phyloP scores from a whole-genome alignment of 2,797 vertebrate species.

The Spinibarbus caldwelli region DNA sequence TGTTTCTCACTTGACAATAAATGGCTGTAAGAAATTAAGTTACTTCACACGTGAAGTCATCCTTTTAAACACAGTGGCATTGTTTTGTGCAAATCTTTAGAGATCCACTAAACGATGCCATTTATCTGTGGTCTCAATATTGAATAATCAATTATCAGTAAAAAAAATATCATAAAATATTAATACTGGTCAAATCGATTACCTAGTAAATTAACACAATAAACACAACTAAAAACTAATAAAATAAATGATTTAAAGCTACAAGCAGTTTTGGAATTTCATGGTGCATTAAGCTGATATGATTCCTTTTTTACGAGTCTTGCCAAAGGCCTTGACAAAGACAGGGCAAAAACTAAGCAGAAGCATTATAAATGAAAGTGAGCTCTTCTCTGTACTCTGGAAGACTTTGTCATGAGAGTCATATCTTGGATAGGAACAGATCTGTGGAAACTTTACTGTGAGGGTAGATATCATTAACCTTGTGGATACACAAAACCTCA shows the following conservation, averaged over 20 bases:
- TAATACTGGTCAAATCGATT: not conserved
- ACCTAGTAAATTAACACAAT: not conserved
- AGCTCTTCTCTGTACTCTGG: slow-evolving; percentile 26
- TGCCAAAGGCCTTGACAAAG: slow-evolving; percentile 17
- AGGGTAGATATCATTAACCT: slow-evolving; percentile 47
- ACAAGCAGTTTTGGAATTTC: not conserved
- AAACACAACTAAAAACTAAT: not conserved
- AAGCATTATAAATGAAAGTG: slow-evolving; percentile 1
- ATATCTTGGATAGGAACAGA: slow-evolving; percentile 29
- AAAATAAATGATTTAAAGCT: not conserved
- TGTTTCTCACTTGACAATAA: not conserved
- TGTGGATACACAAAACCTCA: slow-evolving; percentile 31
- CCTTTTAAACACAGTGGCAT: not conserved
- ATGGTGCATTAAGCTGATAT: slow-evolving; percentile 1
- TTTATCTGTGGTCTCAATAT: not conserved
- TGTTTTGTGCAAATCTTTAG: not conserved
- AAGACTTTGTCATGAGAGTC: slow-evolving; percentile 34
- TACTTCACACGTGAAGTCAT: not conserved
- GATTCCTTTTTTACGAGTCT: not conserved
- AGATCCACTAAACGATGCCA: not conserved
- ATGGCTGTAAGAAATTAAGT: not conserved
- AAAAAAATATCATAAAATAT: not conserved
- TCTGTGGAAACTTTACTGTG: slow-evolving; percentile 18
- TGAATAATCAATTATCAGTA: not conserved
- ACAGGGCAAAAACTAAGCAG: slow-evolving; percentile 33